Conservation (phyloP, 2,888 invertebrate species). For the Anoncus sp. region DNA sequence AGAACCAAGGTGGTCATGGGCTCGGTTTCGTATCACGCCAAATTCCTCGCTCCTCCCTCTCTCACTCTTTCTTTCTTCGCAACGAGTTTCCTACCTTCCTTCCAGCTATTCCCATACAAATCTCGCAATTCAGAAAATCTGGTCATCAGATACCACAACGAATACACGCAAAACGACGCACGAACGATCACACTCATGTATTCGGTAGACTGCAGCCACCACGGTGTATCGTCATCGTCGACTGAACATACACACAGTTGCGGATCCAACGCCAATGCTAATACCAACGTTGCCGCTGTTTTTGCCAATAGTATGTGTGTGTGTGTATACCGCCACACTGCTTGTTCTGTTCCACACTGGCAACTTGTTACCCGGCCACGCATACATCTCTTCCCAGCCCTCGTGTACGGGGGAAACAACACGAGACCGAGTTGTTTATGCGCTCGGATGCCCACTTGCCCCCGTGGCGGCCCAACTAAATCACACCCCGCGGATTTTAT, state of each 20-base stretch:
- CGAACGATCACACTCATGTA: no score
- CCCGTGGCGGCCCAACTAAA: slow-evolving; percentile 80
- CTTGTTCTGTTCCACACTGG: slow-evolving; percentile 59
- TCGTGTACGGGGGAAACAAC: slow-evolving; percentile 69
- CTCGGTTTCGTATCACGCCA: slow-evolving; percentile 34
- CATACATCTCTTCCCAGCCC: slow-evolving; percentile 67
- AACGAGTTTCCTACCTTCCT: not conserved
- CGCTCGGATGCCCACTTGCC: slow-evolving; percentile 73
- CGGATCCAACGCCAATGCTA: not conserved
- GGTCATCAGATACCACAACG: slow-evolving; percentile 32
- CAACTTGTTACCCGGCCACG: slow-evolving; percentile 72
- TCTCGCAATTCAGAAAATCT: slow-evolving; percentile 1
- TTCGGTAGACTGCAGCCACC: no score
- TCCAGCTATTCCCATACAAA: slow-evolving; percentile 17
- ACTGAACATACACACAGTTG: not conserved
- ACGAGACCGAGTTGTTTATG: slow-evolving; percentile 80
- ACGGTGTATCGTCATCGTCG: slow-evolving; percentile 1
- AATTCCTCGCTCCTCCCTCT: slow-evolving; percentile 22
- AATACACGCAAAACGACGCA: slow-evolving; percentile 27
- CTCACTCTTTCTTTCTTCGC: not conserved
- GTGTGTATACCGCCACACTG: slow-evolving; percentile 57
- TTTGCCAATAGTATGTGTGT: slow-evolving; percentile 8
- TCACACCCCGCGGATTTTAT: slow-evolving; percentile 82
- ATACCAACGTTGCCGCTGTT: slow-evolving; percentile 45
- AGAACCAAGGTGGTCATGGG: slow-evolving; percentile 35